Evolutionary conservation across 2,888 invertebrate species (phyloP), one percentile per base, ranked within the genome.

Genomic region (Helicoverpa assulta): DNA sequence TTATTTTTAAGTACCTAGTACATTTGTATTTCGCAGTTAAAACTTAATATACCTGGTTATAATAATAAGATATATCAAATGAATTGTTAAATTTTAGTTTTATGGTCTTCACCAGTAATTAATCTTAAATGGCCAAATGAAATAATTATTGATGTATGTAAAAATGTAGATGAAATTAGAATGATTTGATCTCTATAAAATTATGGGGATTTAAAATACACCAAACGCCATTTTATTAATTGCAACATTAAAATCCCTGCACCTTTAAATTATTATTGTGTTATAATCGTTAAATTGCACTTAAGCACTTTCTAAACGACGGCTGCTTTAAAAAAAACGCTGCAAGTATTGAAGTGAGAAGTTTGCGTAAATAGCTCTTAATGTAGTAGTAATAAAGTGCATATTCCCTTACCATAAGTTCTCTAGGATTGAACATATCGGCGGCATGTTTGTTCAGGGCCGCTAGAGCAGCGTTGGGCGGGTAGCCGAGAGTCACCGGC

Each of bases 401-500:
- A 53, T 14, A 26, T 19, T 14, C 12, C 40, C 89, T 90, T 93
- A 98, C 98, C 97, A 98, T 98, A 37, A 99, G 96, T 89, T 99
- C 99, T 87, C 98, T 98, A 1, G 98, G 98, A 93, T 98, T 98
- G 80, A 98, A 97, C 93, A 98, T 98, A 83, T 99, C 98, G 26
- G 98, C 96, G 10, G 99, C 98, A 91, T 99, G 99, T 81, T 99
- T 97, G 91, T 99, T 98, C 73, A 99, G 99, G 0, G 99, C 99
- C 83, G 99, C 99, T 78, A 99, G 96, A 4, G 99, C 99, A 14
- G 99, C 99, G 90, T 99, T 99, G 6, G 98, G 98, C 56, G 98
- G 98, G 91, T 99, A 99, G 14, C 98, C 99, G n/a, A 98, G 84
- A 0, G 94, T 76, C 85, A 96, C 86, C 85, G 96, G 83, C 94